Evolutionary conservation across 2,113 vertebrate genomes (phyloP).

Genomic region (Syrrhaptes paradoxus): DNA sequence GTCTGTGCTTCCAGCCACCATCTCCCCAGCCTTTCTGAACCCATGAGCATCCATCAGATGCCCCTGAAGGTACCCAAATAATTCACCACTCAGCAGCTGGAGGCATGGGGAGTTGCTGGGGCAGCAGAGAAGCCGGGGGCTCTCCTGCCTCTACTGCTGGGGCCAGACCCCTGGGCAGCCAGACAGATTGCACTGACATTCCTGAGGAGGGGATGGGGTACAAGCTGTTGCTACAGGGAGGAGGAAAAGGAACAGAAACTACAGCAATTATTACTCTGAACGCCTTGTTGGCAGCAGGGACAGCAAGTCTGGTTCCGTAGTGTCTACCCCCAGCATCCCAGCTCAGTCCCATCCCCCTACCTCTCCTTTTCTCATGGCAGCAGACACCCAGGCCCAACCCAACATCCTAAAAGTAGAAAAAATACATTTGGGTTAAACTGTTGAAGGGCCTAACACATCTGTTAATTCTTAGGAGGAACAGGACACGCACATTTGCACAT

Average conservation of each 20-base stretch:
- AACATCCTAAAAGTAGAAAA: not conserved
- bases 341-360: rapidly evolving
- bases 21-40: not conserved
- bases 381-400: not conserved
- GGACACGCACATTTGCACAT: not conserved
- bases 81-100: not conserved
- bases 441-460: not conserved
- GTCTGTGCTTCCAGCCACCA: not conserved
- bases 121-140: not conserved
- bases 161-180: not conserved
- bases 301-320: not conserved
- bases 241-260: not conserved
- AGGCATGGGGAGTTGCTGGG: not conserved
- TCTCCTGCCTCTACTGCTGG: not conserved
- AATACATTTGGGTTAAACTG: not conserved
- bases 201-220: not conserved
- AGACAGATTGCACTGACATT: not conserved
- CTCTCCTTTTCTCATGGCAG: not conserved
- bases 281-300: not conserved
- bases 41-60: rapidly evolving
- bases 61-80: not conserved
- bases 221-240: not conserved
- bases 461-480: not conserved
- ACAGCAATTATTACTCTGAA: not conserved
- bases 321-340: not conserved